Conservation (phyloP, 1,140 invertebrate species). For the Stegodyphus mimosarum region DNA sequence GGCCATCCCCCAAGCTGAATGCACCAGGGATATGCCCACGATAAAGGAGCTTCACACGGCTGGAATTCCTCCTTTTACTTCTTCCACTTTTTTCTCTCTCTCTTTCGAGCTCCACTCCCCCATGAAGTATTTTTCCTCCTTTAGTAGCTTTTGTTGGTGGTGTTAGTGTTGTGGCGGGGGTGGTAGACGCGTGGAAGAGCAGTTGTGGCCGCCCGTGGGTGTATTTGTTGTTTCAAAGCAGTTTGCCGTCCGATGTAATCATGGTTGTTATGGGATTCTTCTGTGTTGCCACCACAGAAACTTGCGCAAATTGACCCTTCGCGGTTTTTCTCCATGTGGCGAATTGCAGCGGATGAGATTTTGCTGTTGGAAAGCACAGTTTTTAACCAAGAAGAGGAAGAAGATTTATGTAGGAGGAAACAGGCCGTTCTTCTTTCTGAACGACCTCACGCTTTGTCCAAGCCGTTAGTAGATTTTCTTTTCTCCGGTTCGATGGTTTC, state of each 20-base stretch:
- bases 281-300: too few relatives aligned
- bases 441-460: too few relatives aligned
- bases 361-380: too few relatives aligned
- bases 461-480: too few relatives aligned
- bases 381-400: too few relatives aligned
- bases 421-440: too few relatives aligned
- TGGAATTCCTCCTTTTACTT: constrained; percentile 25
- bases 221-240: neutral
- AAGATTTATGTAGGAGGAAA: too few relatives aligned
- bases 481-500: too few relatives aligned
- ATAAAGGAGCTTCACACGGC: constrained; percentile 38
- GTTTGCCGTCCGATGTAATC: neutral
- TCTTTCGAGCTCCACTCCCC: neutral
- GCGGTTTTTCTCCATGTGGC: neutral
- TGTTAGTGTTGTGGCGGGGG: neutral
- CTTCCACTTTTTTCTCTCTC: neutral
- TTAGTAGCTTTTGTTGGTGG: constrained; percentile 9
- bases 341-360: too few relatives aligned
- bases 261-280: neutral
- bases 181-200: neutral
- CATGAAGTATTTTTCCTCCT: neutral
- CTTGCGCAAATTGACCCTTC: constrained; percentile 3
- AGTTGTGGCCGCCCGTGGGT: neutral
- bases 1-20: neutral
- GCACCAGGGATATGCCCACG: constrained; percentile 19